Evolutionary conservation across 1,140 invertebrate species (phyloP), one percentile per base, ranked within the genome.

Genomic region (Hyles euphorbiae): DNA sequence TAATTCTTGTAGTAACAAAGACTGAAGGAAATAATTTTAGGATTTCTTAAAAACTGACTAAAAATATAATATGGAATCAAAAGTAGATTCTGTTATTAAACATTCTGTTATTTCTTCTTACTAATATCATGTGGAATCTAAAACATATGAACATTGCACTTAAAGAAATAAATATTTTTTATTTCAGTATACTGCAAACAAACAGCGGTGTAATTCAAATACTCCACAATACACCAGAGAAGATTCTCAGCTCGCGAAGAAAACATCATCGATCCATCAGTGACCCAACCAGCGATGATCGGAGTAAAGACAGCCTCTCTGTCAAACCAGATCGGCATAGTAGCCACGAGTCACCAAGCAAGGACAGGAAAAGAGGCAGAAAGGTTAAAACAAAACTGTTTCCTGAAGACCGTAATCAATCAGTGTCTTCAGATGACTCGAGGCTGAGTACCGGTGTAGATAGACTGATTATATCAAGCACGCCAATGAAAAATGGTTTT

Each of bases 401-500:
- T 49, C 52, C 67, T 9, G 85, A 88, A 34, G 80, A 87, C 9
- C 49, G 7, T 43, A 73, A 79, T n/a, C 53, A 70, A 9, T 76
- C 82, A 3, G 47, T 72, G 5, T 86, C 83, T 3, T 82, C 85
- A 7, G 85, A 88, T 61, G 85, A 88, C 43, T 83, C 81, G 2
- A 76, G 75, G 61, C 22, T 85, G 0, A 80, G 77, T 52, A 46
- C 55, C 4, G 81, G 83, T 6, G 53, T 86, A 6, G 83, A 88
- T n/a, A 73, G 71, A 65, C 34, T 86, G 2, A 58, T 67, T 2
- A 43, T 83, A 44, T 80, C 85, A 3, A 87, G 82, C 61, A 87
- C 83, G 5, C 83, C 83, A 33, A 22, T 86, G 58, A 86, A 88
- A 61, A 91, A 90, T 72, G 83, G 86, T 5, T 85, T 88, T n/a